Evolutionary conservation across 2,113 vertebrate species (phyloP), one percentile per base, ranked within the genome.

Genomic region (Stigmatopora argus): DNA sequence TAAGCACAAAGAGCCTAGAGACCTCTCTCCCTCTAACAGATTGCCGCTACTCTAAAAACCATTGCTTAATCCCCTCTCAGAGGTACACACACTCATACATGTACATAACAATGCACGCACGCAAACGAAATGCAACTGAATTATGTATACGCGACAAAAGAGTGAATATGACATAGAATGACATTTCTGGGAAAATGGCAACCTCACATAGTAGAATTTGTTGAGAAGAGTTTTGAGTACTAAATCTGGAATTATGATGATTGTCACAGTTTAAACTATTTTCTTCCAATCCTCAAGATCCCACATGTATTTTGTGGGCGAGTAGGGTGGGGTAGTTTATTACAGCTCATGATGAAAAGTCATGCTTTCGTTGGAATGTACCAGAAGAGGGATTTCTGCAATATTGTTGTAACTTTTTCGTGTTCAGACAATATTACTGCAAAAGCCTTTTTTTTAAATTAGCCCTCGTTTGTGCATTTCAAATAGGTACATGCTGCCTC

Each of bases 31-130:
- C 79, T 81, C 73, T 4, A 11, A 80, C 75, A 83, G 84, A 83
- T 83, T 72, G 70, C 74, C 75, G 83, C 75, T 65, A 82, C 79
- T 82, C 81, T 67, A 76, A 86, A 85, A 87, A 85, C 81, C 80
- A 77, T 78, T 72, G 44, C 76, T 74, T 86, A 84, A 85, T 85
- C 77, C 79, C 61, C 59, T 83, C 82, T 84, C 79, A 57, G 35
- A 73, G 78, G 81, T 71, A 70, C 69, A 60, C 73, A 31, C 53
- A 72, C 14, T 31, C 26, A 31, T 31, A 31, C 3, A 31, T 55
- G 53, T 56, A 53, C 38, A 41, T 41, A 3, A 41, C 38, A 41
- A 41, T 57, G 69, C 72, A 74, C 78, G 74, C 73, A 73, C 73
- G 78, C 70, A 73, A 67, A 83, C 73, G 62, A 59, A 68, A 46